Base-by-base conservation (phyloP, 1,140 invertebrate genomes). In the Cephus cinctus region DNA sequence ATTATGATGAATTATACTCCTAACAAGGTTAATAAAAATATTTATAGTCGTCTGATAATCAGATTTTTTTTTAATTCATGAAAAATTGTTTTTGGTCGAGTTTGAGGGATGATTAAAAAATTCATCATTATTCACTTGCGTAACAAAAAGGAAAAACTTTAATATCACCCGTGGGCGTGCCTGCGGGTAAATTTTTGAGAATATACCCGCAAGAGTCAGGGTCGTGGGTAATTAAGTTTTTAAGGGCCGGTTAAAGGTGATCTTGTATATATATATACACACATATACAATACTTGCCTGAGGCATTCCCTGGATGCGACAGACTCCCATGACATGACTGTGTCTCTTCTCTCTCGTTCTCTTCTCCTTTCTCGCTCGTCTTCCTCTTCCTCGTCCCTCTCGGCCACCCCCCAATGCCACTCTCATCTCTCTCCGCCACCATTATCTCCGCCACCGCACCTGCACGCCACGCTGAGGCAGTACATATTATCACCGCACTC, bases 281-380 rank as follows among this genome's bases (percentile, higher is more conserved):
- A n/a, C n/a, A n/a, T 4, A 9, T 14, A 12, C 11, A 5, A 8
- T 6, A 3, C 35, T 15, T 25, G 46, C 47, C 52, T 50, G 47
- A 54, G 47, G 51, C 70, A 77, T 62, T 77, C 72, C 60, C 72
- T 75, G 30, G 76, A 76, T 45, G 72, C 71, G 58, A 77, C 75
- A 42, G 76, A 78, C 62, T 78, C 76, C 76, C 75, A 78, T 67
- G 76, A 78, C 76, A 78, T 78, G 70, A 65, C 71, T 61, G 67
- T 65, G 43, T 39, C 51, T 43, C 51, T 58, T 51, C 49, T 48
- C 27, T 57, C 15, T 49, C 30, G 2, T 14, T 42, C 43, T 58
- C 52, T 49, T 38, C 34, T 51, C 18, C 47, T 31, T 52, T 46
- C 38, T 52, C 48, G 38, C 41, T 50, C 47, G 31, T 47, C 51